Evolutionary conservation across 2,888 invertebrate genomes (phyloP), one percentile per base, ranked within the genome.

Genomic region (Dastarcus helophoroides): DNA sequence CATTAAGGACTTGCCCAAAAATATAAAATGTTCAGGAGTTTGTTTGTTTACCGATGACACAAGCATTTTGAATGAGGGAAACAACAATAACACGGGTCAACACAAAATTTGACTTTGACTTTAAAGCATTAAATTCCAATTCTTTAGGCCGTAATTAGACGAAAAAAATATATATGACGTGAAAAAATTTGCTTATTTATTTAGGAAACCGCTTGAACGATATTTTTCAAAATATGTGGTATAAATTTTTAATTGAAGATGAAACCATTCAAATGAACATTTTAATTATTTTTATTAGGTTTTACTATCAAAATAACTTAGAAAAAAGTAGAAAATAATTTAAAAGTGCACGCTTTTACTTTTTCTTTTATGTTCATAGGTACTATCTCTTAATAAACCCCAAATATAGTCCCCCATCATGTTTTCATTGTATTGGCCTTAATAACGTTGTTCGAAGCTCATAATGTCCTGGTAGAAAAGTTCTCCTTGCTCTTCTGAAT

Each of bases 401-500:
- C 37, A 41, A 41, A 37, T 31, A 17, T 45, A 44, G 22, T 43
- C 43, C 14, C 38, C 40, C 39, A 44, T 46, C 43, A 45, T 44
- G 15, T 35, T 41, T 26, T 39, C 37, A 28, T 41, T 33, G 25
- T 43, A 42, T 13, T 38, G 39, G 2, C 43, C 41, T 30, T 46
- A 40, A 29, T 49, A 50, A 29, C 41, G 37, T 17, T 22, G 30
- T 42, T 47, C 44, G 22, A 48, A 41, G 26, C 39, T 26, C 42
- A 42, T 41, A 11, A 50, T 35, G 26, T 50, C 46, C 29, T 48
- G 42, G 30, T 51, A 43, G 32, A 51, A 51, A 36, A 41, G 41
- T 37, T 51, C 44, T 26, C 46, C 47, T 41, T 49, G 47, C 28
- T 52, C 44, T 37, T 51, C 46, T 11, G 41, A 48, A 23, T 43